Percentiles rank a stretch among this genome's conserved stretches.
Conservation (phyloP, 1,140 invertebrate species). For the Heliothis virescens region DNA sequence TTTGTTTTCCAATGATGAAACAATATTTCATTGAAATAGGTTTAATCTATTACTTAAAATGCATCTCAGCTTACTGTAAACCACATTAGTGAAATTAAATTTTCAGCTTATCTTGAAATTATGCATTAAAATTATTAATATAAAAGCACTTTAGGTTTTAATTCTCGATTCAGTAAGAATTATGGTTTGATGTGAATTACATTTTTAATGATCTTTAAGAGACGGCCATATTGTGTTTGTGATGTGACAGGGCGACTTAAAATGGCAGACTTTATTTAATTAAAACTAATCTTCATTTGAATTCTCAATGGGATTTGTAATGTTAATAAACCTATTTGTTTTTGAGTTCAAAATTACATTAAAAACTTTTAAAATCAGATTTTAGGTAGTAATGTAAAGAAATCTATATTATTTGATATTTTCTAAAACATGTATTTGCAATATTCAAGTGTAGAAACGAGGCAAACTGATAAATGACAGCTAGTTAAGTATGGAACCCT, state of each 20-base stretch:
- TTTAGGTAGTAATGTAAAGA: too few relatives aligned
- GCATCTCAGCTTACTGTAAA: conserved; percentile 14
- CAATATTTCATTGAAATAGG: too few relatives aligned
- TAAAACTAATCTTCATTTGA: not conserved
- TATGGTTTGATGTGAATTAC: conserved; percentile 21
- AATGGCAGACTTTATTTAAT: not conserved
- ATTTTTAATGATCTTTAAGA: conserved; percentile 8
- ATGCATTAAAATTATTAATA: conserved; percentile 14
- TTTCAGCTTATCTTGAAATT: conserved; percentile 44
- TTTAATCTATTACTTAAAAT: conserved; percentile 25
- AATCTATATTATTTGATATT: too few relatives aligned
- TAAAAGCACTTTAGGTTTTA: conserved; percentile 47
- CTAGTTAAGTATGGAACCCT: too few relatives aligned
- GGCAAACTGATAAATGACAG: too few relatives aligned
- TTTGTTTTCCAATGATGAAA: too few relatives aligned
- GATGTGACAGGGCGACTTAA: conserved; percentile 3
- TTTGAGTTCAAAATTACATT: not conserved
- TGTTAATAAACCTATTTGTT: not conserved
- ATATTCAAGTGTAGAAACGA: too few relatives aligned
- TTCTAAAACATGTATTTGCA: too few relatives aligned
- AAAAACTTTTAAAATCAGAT: too few relatives aligned
- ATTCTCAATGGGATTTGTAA: not conserved
- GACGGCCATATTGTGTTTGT: conserved; percentile 30
- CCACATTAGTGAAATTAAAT: conserved; percentile 55
- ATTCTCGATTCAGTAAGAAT: conserved; percentile 33